phyloP scores from a whole-genome alignment of 2,888 invertebrate genomes.

The Dusona sp. region DNA sequence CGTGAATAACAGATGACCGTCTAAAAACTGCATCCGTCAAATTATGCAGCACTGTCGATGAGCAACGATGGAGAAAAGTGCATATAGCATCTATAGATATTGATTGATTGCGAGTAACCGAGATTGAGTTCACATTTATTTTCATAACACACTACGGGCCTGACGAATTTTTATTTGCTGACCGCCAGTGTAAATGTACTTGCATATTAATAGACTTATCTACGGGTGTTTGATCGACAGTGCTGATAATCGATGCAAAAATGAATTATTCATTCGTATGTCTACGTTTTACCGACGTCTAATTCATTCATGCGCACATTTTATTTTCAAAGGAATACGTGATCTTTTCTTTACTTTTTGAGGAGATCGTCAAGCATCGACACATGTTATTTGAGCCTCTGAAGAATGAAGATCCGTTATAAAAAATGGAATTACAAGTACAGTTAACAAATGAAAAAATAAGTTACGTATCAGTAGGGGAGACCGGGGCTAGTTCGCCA shows the following conservation, averaged over 20 bases:
- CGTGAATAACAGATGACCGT: constrained; percentile 41
- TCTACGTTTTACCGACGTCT: constrained; percentile 28
- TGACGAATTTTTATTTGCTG: neutral
- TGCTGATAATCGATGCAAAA: constrained; percentile 46
- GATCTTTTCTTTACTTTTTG: neutral
- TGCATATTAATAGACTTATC: constrained; percentile 47
- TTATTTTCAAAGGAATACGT: constrained; percentile 21
- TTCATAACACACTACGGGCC: neutral
- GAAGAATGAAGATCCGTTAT: neutral
- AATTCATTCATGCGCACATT: constrained; percentile 49
- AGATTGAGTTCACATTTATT: constrained; percentile 14
- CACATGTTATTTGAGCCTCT: constrained; percentile 4
- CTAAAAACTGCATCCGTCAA: constrained; percentile 50
- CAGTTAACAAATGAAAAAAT: neutral
- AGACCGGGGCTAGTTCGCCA: too few relatives aligned
- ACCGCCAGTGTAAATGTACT: neutral
- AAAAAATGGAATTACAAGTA: neutral
- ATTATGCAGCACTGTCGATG: constrained; percentile 57
- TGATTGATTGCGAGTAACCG: neutral
- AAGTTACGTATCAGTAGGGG: neutral
- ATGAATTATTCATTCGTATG: constrained; percentile 61
- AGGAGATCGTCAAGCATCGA: neutral
- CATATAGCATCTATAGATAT: neutral
- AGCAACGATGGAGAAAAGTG: constrained; percentile 26
- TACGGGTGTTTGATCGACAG: constrained; percentile 60